These are phyloP conservation scores for Ichneumon xanthorius DNA, from an alignment of 2,888 invertebrate species.

Conservation along the genomic window DNA sequence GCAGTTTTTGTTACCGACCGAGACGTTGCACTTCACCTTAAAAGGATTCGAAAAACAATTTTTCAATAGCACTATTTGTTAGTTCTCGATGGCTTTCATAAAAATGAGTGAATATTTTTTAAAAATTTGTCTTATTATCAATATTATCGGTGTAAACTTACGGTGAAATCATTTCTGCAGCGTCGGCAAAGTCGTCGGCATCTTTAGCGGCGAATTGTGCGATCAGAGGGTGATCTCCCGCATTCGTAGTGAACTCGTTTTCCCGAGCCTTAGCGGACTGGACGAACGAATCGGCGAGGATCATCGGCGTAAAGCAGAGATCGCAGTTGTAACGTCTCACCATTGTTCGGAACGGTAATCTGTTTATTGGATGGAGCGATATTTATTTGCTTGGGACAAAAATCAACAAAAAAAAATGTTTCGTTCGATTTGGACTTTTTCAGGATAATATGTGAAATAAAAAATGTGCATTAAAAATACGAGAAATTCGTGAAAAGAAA, in stretches of 20 bases:
- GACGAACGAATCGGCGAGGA: conserved; percentile 96
- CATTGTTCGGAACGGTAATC: conserved; percentile 88
- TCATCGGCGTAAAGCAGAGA: conserved; percentile 98
- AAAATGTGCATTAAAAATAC: background rate
- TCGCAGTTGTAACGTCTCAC: conserved; percentile 94
- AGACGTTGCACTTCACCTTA: too few relatives aligned
- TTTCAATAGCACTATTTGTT: background rate
- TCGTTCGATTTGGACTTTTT: background rate
- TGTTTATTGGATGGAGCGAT: conserved; percentile 13
- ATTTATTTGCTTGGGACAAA: background rate
- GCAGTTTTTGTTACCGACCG: too few relatives aligned
- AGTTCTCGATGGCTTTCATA: background rate
- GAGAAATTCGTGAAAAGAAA: background rate
- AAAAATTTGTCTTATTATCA: background rate
- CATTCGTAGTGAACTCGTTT: conserved; percentile 92
- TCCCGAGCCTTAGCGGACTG: conserved; percentile 94
- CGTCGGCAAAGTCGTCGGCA: conserved; percentile 92
- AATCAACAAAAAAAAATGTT: conserved; percentile 12
- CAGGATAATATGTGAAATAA: background rate
- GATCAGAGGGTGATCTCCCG: conserved; percentile 92
- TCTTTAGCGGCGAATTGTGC: conserved; percentile 98
- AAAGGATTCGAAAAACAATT: background rate
- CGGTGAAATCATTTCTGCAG: conserved; percentile 93
- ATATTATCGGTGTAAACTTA: conserved; percentile 83
- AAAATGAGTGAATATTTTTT: background rate